A percentile compares a stretch with the other conserved stretches of the same genome.
These are phyloP conservation scores for Thaleichthys pacificus DNA, from an alignment of 2,797 vertebrate species.

Conservation along the genomic window DNA sequence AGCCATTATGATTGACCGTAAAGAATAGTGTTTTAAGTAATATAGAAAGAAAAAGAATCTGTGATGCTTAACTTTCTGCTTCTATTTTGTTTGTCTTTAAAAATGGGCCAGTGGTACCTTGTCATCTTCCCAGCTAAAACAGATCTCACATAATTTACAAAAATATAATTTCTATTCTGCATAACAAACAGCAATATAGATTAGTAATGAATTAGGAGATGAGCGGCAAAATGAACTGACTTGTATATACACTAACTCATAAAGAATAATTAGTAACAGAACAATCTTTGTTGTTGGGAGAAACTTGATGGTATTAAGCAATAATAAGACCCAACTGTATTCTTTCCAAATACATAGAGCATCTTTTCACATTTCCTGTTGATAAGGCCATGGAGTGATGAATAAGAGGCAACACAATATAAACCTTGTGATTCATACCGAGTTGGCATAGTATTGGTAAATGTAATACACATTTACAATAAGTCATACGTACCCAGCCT, in stretches of 20 bases:
- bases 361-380: slow-evolving; percentile 17
- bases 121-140: slow-evolving; percentile 48
- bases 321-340: slow-evolving; percentile 16
- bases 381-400: slow-evolving; percentile 60
- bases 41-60: slow-evolving; percentile 3
- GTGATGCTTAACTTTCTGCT: slow-evolving; percentile 10
- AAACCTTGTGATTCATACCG: slow-evolving; percentile 15
- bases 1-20: slow-evolving; percentile 28
- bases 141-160: slow-evolving; percentile 69
- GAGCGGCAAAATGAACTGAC: slow-evolving; percentile 24
- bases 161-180: slow-evolving; percentile 77
- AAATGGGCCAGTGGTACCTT: not conserved
- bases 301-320: slow-evolving; percentile 42
- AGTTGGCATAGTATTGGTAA: slow-evolving; percentile 15
- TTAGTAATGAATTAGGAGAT: slow-evolving; percentile 49
- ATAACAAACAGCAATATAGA: slow-evolving; percentile 60
- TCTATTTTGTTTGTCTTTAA: not conserved
- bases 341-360: slow-evolving; percentile 17
- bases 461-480: slow-evolving; percentile 15
- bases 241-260: slow-evolving; percentile 16
- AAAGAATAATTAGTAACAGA: slow-evolving; percentile 14
- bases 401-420: slow-evolving; percentile 25
- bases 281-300: slow-evolving; percentile 13
- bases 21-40: slow-evolving; percentile 17
- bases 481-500: slow-evolving; percentile 3